Evolutionary conservation across 1,140 invertebrate genomes (phyloP).

Genomic region (Drosophila punjabiensis): DNA sequence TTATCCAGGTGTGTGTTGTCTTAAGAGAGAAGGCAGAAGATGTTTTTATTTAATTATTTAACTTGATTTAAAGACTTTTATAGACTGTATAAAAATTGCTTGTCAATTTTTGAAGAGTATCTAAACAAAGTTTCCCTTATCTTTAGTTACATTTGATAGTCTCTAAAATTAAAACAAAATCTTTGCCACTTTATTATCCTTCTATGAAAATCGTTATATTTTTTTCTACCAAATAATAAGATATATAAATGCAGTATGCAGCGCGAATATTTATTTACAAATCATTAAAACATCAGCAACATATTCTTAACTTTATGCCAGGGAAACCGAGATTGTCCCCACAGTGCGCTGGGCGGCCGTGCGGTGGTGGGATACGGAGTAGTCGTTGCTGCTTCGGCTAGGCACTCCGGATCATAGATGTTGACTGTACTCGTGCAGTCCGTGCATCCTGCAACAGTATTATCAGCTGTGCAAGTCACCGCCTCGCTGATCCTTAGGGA

Average conservation of each 20-base stretch:
- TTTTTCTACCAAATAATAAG: too few species aligned
- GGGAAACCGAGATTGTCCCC: background rate
- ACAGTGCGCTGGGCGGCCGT: background rate
- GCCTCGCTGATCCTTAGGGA: constrained; percentile 19
- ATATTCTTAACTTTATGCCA: constrained; percentile 6
- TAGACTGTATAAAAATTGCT: background rate
- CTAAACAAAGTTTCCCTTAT: background rate
- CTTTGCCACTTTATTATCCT: too few species aligned
- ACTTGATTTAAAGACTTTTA: background rate
- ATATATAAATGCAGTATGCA: background rate
- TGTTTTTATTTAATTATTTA: background rate
- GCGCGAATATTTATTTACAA: background rate
- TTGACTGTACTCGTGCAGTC: background rate
- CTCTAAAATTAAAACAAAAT: background rate
- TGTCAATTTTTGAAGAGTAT: background rate
- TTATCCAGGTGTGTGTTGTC: background rate
- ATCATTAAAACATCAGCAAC: background rate
- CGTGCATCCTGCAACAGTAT: background rate
- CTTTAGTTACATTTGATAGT: background rate
- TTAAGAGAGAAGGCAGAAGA: too few species aligned
- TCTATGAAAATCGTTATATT: too few species aligned
- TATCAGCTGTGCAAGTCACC: constrained; percentile 7
- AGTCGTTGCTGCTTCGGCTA: constrained; percentile 2
- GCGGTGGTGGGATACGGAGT: background rate
- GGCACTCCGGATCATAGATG: background rate